Percentiles rank a stretch among this genome's conserved stretches.
Evolutionary conservation across 2,113 vertebrate genomes (phyloP).

Genomic region (Chaenocephalus aceratus): DNA sequence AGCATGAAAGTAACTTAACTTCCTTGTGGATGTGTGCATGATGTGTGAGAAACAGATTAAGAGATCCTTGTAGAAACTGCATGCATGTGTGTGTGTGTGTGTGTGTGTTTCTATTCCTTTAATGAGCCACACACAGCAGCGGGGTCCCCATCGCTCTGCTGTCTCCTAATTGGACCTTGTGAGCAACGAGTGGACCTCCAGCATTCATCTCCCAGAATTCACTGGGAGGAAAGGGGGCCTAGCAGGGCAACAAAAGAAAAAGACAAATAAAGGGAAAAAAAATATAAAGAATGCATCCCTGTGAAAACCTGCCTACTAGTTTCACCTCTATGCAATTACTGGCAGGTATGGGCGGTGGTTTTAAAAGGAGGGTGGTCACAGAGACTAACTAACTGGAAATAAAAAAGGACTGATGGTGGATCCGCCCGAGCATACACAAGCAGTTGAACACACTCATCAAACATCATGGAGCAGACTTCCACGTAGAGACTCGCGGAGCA

Average conservation of each 20-base stretch:
- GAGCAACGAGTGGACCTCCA: constrained; percentile 54
- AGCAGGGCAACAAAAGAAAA: background rate
- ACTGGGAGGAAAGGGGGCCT: constrained; percentile 15
- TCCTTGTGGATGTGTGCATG: constrained; percentile 2
- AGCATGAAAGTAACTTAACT: constrained; percentile 20
- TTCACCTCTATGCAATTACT: constrained; percentile 65
- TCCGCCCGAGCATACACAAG: background rate
- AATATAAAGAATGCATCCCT: background rate
- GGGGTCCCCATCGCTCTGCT: constrained; percentile 66
- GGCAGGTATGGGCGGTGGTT: constrained; percentile 26
- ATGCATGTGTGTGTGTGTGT: constrained; percentile 29
- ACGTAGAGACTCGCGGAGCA: constrained; percentile 43
- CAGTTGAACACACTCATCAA: constrained; percentile 50
- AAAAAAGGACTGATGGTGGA: constrained; percentile 35
- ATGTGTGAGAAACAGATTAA: constrained; percentile 38
- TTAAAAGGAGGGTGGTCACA: constrained; percentile 41
- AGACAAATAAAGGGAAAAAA: background rate
- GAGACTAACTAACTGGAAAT: constrained; percentile 37
- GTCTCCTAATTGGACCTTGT: constrained; percentile 76
- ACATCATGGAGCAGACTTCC: constrained; percentile 43
- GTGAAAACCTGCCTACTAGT: constrained; percentile 35
- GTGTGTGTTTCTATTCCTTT: constrained; percentile 29
- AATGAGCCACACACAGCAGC: constrained; percentile 64
- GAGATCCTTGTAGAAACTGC: constrained; percentile 21
- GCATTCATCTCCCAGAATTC: constrained; percentile 69